A percentile compares a stretch with the other conserved stretches of the same genome.
These are phyloP conservation scores for Oryzias dopingdopingensis DNA, from an alignment of 2,797 vertebrate species.

Conservation along the genomic window DNA sequence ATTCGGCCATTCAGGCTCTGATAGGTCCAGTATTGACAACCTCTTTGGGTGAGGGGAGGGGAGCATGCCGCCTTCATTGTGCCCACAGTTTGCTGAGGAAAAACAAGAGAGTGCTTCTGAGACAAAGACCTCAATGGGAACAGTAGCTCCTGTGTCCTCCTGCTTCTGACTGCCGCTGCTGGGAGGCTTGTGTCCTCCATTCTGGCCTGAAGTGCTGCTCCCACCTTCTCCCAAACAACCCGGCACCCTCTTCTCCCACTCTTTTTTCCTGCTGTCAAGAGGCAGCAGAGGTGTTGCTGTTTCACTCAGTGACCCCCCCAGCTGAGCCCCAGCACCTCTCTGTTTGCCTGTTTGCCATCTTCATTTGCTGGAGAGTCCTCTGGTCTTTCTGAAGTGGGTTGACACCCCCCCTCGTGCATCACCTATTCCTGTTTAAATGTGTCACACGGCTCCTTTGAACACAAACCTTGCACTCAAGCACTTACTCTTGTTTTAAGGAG, in stretches of 20 bases:
- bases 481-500: slow-evolving; percentile 37
- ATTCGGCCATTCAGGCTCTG: slow-evolving; percentile 82
- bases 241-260: slow-evolving; percentile 54
- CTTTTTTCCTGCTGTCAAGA: slow-evolving; percentile 73
- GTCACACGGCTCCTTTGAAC: neutral
- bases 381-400: neutral
- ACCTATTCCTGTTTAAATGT: neutral
- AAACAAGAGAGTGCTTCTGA: slow-evolving; percentile 83
- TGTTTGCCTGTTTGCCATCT: slow-evolving; percentile 62
- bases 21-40: slow-evolving; percentile 84
- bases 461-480: slow-evolving; percentile 8
- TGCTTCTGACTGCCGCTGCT: slow-evolving; percentile 73
- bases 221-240: slow-evolving; percentile 68
- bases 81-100: slow-evolving; percentile 81
- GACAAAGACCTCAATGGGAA: slow-evolving; percentile 89
- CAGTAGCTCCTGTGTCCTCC: slow-evolving; percentile 89
- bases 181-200: slow-evolving; percentile 76
- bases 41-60: slow-evolving; percentile 72
- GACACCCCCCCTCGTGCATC: neutral
- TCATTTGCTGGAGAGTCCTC: slow-evolving; percentile 58
- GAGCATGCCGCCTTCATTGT: slow-evolving; percentile 76
- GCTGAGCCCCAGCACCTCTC: slow-evolving; percentile 33
- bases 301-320: slow-evolving; percentile 57
- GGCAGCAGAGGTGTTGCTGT: slow-evolving; percentile 75
- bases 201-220: slow-evolving; percentile 79